Evolutionary conservation across 2,888 invertebrate genomes (phyloP), one percentile per base, ranked within the genome.

Genomic region (Escarpia spicata): DNA sequence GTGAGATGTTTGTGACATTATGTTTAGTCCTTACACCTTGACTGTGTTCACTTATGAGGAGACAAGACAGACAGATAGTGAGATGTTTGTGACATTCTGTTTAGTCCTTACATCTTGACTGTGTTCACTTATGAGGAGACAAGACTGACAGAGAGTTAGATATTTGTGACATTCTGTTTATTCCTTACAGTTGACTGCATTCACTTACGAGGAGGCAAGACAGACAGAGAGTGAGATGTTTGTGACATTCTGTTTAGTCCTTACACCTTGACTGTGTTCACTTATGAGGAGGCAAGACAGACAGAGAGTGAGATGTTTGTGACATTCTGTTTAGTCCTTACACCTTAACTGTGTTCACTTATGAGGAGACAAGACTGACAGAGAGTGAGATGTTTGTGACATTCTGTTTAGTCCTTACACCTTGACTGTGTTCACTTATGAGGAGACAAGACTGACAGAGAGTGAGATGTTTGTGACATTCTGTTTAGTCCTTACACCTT

Each of bases 351-450:
- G 37, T 92, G 9, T 94, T 94, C 75, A 92, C 60, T 10, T 94
- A 93, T 43, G 93, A 93, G 45, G 93, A 93, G 37, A 92, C 90
- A n/a, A 75, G 91, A 60, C 91, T 89, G 31, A 60, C 45, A 75
- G 92, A n/a, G 93, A 92, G 90, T 91, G 92, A 94, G 94, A 90
- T 94, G 95, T 26, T 45, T 10, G 10, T 45, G 52, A 52, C 52
- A 52, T 52, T 45, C 4, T 52, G 52, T 52, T 52, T 52, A 9
- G 0, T 52, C 52, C 52, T 52, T 52, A 52, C 52, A 52, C 0
- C 15, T 9, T 52, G 15, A 52, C 52, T 52, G 52, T 15, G 15
- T 52, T 52, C 2, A 8, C 52, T 2, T 52, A 52, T 4, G 9
- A 52, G 52, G 52, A 52, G 52, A 52, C 52, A 52, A 52, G 1